Percentiles rank a stretch among this genome's conserved stretches.
These are phyloP conservation scores for Tipula helvola DNA, from an alignment of 2,888 invertebrate species.

Conservation along the genomic window DNA sequence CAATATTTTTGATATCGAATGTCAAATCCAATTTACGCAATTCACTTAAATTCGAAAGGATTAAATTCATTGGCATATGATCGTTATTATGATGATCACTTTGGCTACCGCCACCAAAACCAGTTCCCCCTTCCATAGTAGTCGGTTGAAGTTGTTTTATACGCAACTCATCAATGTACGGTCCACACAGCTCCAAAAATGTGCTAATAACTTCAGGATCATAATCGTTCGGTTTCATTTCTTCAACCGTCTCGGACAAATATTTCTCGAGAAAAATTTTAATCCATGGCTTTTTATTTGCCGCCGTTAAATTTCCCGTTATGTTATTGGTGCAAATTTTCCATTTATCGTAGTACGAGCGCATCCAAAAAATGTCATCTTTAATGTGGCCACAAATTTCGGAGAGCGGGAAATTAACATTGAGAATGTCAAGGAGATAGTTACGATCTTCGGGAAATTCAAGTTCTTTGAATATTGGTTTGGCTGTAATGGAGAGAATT, in stretches of 20 bases:
- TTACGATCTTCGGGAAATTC: slow-evolving; percentile 29
- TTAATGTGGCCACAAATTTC: slow-evolving; percentile 28
- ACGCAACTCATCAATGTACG: slow-evolving; percentile 31
- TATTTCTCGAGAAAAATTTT: slow-evolving; percentile 35
- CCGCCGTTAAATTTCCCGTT: neutral
- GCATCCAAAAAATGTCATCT: slow-evolving; percentile 32
- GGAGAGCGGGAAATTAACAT: slow-evolving; percentile 29
- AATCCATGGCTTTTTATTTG: slow-evolving; percentile 25
- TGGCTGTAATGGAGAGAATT: slow-evolving; percentile 21
- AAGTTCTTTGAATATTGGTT: slow-evolving; percentile 27
- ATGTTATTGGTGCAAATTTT: slow-evolving; percentile 17
- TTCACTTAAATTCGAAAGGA: slow-evolving; percentile 32
- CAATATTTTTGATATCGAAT: slow-evolving; percentile 31
- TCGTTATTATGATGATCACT: slow-evolving; percentile 22
- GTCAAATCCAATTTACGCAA: slow-evolving; percentile 30
- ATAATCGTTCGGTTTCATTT: slow-evolving; percentile 29
- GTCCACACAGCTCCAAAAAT: slow-evolving; percentile 30
- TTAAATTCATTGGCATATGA: slow-evolving; percentile 35
- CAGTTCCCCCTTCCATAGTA: slow-evolving; percentile 21
- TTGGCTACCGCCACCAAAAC: neutral
- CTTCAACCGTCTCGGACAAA: slow-evolving; percentile 34
- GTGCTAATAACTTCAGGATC: slow-evolving; percentile 28
- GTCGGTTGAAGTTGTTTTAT: slow-evolving; percentile 31
- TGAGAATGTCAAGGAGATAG: slow-evolving; percentile 30
- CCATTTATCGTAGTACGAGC: slow-evolving; percentile 31